phyloP scores from a whole-genome alignment of 2,797 vertebrate genomes.

The Oreortyx pictus region DNA sequence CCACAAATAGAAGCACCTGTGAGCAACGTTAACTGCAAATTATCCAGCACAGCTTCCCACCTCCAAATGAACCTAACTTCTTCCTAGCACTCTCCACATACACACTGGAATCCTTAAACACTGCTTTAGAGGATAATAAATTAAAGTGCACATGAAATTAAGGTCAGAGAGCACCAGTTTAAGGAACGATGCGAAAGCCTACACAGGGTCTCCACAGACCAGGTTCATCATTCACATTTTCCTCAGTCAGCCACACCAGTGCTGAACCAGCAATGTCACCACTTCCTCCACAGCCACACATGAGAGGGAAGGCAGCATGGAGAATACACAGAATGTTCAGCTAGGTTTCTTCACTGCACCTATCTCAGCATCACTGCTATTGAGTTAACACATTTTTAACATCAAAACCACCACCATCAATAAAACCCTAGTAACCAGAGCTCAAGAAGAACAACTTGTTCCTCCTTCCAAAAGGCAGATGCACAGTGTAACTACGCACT shows the following conservation, averaged over 20 bases:
- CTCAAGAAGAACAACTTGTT: not conserved
- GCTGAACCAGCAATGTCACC: not conserved
- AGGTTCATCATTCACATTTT: not conserved
- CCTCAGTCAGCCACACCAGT: not conserved
- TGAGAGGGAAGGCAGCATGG: not conserved
- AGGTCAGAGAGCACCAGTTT: not conserved
- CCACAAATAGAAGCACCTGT: not conserved
- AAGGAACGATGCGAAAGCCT: not conserved
- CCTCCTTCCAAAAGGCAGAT: not conserved
- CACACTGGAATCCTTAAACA: fast-evolving
- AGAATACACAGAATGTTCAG: not conserved
- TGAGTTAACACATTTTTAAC: not conserved
- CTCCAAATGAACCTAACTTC: not conserved
- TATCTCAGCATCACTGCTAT: not conserved
- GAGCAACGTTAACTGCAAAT: not conserved
- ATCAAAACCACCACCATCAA: not conserved
- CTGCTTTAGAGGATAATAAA: not conserved
- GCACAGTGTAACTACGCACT: not conserved
- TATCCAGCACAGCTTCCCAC: not conserved
- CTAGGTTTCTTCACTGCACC: no score
- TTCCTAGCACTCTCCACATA: not conserved
- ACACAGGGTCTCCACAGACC: not conserved
- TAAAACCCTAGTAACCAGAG: not conserved
- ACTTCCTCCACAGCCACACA: not conserved
- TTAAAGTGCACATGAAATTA: not conserved